Evolutionary conservation across 1,140 invertebrate genomes (phyloP).

Genomic region (Neocloeon triangulifer): DNA sequence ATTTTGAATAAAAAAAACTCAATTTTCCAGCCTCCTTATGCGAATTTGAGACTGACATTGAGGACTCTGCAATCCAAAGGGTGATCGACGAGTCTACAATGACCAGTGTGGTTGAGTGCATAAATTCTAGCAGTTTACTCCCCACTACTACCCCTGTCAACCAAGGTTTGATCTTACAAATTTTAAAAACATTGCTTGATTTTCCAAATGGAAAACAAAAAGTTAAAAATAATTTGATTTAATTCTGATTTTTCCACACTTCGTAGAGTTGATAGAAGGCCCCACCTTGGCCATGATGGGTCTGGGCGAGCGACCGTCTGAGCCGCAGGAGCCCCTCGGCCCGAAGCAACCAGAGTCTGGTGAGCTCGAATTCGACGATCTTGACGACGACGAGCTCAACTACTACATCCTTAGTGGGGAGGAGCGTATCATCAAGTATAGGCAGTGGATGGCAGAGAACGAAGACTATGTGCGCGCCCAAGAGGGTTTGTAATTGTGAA

Average conservation of each 20-base stretch:
- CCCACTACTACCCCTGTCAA: background rate
- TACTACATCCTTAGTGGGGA: conserved; percentile 63
- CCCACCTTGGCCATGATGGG: conserved; percentile 21
- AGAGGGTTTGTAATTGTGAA: conserved; percentile 31
- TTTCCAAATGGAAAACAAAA: too few species aligned
- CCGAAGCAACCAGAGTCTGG: conserved; percentile 19
- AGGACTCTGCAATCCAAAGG: too few species aligned
- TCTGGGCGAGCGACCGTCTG: conserved; percentile 9
- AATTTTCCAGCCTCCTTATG: too few species aligned
- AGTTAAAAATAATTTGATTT: too few species aligned
- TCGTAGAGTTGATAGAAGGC: conserved; percentile 11
- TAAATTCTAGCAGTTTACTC: background rate
- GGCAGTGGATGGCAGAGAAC: conserved; percentile 65
- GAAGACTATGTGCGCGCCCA: conserved; percentile 62
- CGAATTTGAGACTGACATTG: too few species aligned
- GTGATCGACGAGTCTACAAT: too few species aligned
- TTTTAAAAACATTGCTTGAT: too few species aligned
- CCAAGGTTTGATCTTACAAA: too few species aligned
- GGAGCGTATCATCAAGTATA: conserved; percentile 55
- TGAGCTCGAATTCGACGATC: conserved; percentile 50
- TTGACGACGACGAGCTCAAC: conserved; percentile 75
- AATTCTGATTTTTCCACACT: background rate
- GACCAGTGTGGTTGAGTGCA: too few species aligned
- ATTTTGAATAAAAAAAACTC: too few species aligned
- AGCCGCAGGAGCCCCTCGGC: conserved; percentile 15